Evolutionary conservation across 2,888 invertebrate species (phyloP), one percentile per base, ranked within the genome.

Genomic region (Pseudoips prasinana): DNA sequence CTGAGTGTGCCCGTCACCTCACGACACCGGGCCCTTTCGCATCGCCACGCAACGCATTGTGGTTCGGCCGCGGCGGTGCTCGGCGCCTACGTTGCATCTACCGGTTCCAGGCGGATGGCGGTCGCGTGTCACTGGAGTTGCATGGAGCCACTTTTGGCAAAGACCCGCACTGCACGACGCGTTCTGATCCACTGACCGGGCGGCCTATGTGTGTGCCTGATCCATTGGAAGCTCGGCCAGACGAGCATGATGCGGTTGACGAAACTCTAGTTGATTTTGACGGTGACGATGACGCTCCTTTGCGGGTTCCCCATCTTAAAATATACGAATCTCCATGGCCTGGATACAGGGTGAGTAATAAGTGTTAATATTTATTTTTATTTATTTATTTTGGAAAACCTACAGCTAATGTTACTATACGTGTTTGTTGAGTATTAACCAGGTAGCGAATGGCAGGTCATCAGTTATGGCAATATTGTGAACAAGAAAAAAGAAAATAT

Each of bases 11-110:
- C 26, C 77, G 85, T 8, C 61, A 68, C 29, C 49, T 84, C 24
- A 66, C 69, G 22, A 72, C 73, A 38, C 89, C 90, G 6, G 86
- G 83, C 49, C 90, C 93, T 17, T 93, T 95, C 61, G 92, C 94
- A 0, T 90, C 94, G 23, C 91, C 95, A 46, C 94, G 94, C 8
- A 96, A 96, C 73, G 93, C 95, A 1, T 93, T 96, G 68, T 90
- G 96, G 60, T 96, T 93, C 69, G 96, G 96, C 0, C 90, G 96
- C 24, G 96, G 96, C 0, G 96, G 96, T 3, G 92, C 94, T 18
- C 90, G 90, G 43, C 92, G 93, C 47, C 76, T 96, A 33, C 93
- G 94, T 35, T 96, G 96, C 71, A 90, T 93, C 32, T 95, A 94
- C 71, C 91, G 95, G 37, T 90, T 95, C 51, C 93, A 94, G 67